Evolutionary conservation across 64 coral and sea anemone species (phyloP).

Genomic region (Pocillopora verrucosa): DNA sequence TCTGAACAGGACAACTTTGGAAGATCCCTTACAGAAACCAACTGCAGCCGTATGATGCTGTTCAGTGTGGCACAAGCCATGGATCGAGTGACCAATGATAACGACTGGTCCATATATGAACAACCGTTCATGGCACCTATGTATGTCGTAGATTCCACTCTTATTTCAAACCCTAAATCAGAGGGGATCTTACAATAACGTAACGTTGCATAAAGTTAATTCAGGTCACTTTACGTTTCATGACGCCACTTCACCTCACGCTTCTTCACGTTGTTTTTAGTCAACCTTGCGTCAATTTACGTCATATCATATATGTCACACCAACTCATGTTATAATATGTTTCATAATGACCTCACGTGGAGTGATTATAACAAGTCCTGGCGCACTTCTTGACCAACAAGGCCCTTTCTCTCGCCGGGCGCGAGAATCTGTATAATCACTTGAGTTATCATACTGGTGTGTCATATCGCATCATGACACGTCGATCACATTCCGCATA

Average conservation of each 20-base stretch:
- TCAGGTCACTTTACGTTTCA: too few species aligned
- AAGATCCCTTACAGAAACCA: constrained; percentile 57
- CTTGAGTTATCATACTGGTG: too few species aligned
- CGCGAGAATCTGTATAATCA: too few species aligned
- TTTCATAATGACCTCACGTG: background rate
- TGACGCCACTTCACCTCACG: too few species aligned
- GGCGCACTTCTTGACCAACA: too few species aligned
- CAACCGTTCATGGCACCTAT: background rate
- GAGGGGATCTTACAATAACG: background rate
- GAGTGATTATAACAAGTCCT: background rate
- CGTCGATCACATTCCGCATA: too few species aligned
- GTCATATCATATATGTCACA: background rate
- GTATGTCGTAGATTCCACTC: background rate
- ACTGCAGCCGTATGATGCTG: constrained; percentile 59
- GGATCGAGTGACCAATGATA: constrained; percentile 70
- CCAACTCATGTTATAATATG: background rate
- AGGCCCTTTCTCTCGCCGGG: too few species aligned
- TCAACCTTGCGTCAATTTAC: background rate
- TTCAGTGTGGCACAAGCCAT: constrained; percentile 65
- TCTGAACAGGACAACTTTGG: constrained; percentile 59
- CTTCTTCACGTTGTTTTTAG: too few species aligned
- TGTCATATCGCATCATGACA: too few species aligned
- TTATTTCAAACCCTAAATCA: background rate
- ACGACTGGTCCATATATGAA: constrained; percentile 67
- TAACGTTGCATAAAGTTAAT: background rate